Conservation (phyloP, 2,113 vertebrate genomes). For the Eupsittula cactorum region DNA sequence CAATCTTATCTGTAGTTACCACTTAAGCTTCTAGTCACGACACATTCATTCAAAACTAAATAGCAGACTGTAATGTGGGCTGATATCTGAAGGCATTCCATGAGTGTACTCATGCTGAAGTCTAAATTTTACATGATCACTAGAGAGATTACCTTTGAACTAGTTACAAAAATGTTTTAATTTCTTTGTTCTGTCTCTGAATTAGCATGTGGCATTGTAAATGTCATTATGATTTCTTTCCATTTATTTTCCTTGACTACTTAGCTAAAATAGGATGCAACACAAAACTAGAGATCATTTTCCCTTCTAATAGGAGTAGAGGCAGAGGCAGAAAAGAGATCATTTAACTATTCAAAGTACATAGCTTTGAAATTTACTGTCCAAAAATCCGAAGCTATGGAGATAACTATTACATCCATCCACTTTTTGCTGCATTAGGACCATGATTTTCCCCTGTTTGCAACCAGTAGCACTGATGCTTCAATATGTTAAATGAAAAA, state of each 20-base stretch:
- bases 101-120: constrained; percentile 30
- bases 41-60: constrained; percentile 67
- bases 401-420: neutral
- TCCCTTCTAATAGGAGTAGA: neutral
- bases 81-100: constrained; percentile 59
- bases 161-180: constrained; percentile 36
- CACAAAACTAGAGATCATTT: neutral
- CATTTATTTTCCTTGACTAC: neutral
- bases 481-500: constrained; percentile 57
- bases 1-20: constrained; percentile 60
- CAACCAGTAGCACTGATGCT: neutral
- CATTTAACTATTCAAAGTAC: neutral
- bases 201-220: constrained; percentile 15
- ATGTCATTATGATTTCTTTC: neutral
- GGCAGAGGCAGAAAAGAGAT: neutral
- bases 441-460: neutral
- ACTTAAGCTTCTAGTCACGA: constrained; percentile 67
- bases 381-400: neutral
- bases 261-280: constrained; percentile 17
- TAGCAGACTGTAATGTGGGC: constrained; percentile 56
- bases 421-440: neutral
- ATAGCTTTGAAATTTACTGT: neutral
- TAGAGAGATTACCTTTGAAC: constrained; percentile 48
- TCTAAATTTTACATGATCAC: constrained; percentile 47
- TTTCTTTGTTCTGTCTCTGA: constrained; percentile 27